These are phyloP conservation scores for Limnodromus scolopaceus DNA, from an alignment of 2,797 vertebrate genomes.

Conservation along the genomic window DNA sequence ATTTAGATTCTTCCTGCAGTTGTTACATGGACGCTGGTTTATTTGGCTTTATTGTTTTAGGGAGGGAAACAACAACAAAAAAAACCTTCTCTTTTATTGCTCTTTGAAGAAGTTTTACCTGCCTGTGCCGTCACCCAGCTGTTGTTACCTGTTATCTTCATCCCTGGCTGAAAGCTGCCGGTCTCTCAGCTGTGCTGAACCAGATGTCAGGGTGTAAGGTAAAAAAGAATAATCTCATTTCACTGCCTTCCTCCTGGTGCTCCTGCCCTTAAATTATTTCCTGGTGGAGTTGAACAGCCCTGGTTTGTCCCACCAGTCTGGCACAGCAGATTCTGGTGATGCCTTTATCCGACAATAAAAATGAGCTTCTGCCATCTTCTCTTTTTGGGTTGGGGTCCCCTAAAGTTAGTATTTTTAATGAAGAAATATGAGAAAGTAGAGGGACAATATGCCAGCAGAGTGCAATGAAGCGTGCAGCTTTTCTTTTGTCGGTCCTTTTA, in stretches of 20 bases:
- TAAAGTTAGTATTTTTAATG: not conserved
- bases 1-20: not conserved
- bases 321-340: not conserved
- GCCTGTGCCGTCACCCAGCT: not conserved
- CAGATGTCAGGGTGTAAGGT: not conserved
- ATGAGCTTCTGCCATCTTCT: not conserved
- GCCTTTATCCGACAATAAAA: not conserved
- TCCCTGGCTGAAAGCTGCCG: not conserved
- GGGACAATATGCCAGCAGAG: not conserved
- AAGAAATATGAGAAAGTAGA: not conserved
- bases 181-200: not conserved
- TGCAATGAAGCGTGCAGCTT: rapidly evolving
- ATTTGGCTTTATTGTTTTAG: not conserved
- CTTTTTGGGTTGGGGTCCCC: not conserved
- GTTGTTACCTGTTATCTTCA: not conserved
- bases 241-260: not conserved
- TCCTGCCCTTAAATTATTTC: not conserved
- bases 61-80: not conserved
- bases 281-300: not conserved
- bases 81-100: not conserved
- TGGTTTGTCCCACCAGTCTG: not conserved
- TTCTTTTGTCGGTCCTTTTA: rapidly evolving
- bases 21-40: not conserved
- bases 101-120: not conserved
- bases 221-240: not conserved